These are phyloP conservation scores for Digitonthophagus gazella DNA, from an alignment of 2,888 invertebrate species.

Conservation along the genomic window DNA sequence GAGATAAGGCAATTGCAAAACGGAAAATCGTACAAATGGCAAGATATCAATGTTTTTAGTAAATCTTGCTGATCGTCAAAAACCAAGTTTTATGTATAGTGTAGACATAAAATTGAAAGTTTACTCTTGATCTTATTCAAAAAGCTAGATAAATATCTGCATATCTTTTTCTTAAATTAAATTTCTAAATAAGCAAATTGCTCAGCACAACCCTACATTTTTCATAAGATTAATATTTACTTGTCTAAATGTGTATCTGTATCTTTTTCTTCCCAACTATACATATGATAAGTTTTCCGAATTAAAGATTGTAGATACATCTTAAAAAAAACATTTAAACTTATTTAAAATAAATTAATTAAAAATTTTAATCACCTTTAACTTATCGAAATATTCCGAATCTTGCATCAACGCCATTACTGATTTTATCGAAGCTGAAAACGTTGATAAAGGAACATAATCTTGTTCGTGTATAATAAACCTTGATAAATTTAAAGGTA, in stretches of 20 bases:
- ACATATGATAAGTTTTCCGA: not conserved
- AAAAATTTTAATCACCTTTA: conserved; percentile 51
- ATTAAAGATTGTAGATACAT: not conserved
- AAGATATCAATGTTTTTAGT: no score
- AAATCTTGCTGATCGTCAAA: no score
- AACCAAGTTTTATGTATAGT: no score
- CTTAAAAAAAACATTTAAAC: not conserved
- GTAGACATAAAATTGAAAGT: no score
- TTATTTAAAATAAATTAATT: no score
- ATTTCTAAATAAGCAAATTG: no score
- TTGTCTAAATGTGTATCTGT: not conserved
- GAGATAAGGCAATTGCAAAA: no score
- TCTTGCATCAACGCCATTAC: conserved; percentile 58
- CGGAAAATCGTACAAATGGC: no score
- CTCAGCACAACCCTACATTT: no score
- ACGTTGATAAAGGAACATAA: conserved; percentile 77
- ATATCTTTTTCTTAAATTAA: no score
- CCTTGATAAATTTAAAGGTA: conserved; percentile 67
- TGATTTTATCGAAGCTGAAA: conserved; percentile 50
- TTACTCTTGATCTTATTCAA: no score
- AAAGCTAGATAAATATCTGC: no score
- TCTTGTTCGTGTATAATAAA: conserved; percentile 67
- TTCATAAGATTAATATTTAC: not conserved
- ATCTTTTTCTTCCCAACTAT: not conserved
- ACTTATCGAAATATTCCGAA: conserved; percentile 55